Base-by-base conservation (phyloP, 2,113 vertebrate species). In the Tricholaema leucomelas region DNA sequence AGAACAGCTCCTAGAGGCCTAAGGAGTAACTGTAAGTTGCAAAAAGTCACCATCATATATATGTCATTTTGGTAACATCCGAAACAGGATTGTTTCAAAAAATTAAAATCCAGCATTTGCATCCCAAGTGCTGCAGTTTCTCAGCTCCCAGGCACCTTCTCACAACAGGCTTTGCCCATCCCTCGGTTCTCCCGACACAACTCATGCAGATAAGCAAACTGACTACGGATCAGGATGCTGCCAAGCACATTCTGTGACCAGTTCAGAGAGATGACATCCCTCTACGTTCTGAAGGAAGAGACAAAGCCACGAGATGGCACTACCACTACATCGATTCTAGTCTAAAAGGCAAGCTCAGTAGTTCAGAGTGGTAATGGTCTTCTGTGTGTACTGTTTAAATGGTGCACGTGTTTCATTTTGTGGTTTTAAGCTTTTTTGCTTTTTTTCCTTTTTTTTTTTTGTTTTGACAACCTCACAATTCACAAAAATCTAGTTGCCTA, bases 281-380 rank as follows among this genome's bases (percentile, higher is more conserved):
- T 12, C 35, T 8, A n/a, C 60, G 28, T 42, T 15, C 7, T 73
- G 55, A 95, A 42, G 36, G 31, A 61, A 85, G 78, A 50, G 65
- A 73, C 12, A 61, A 16, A 31, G 84, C 96, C 98, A 92, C 92
- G 54, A 97, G 98, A 71, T 97, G 97, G 97, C 96, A 92, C 94
- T 65, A 94, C 36, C 9, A n/a, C 71, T 64, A 55, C 85, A 82
- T 4, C 18, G 16, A 87, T 65, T 50, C 77, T 86, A 63, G 17
- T 59, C 70, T 69, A 83, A 50, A 74, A 74, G n/a, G 35, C 30
- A 28, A 44, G 72, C n/a, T 73, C 36, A 40, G 24, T 55, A 86
- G 46, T 64, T 91, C 65, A 58, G 60, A 70, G 48, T 59, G 75
- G 77, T 55, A 75, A 80, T 35, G 33, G 85, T 87, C 70, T 82